Percentiles rank a stretch among this genome's conserved stretches.
Evolutionary conservation across 2,797 vertebrate species (phyloP).

Genomic region (Pipistrellus pygmaeus): DNA sequence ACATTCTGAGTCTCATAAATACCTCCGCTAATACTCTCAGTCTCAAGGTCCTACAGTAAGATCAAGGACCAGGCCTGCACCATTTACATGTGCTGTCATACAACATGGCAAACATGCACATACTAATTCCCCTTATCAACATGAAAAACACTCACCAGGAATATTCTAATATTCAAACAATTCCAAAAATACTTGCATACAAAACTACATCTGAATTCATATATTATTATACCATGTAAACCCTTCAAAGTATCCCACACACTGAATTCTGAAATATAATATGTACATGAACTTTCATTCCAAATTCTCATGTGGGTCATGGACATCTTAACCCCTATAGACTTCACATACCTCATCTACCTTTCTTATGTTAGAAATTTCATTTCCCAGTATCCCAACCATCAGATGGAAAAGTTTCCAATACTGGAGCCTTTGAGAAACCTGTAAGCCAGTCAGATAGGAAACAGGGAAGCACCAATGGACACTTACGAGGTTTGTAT

Average conservation of each 20-base stretch:
- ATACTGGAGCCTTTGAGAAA: background rate
- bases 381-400: background rate
- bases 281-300: background rate
- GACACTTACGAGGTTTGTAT: background rate
- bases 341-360: background rate
- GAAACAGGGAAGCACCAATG: background rate
- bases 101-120: background rate
- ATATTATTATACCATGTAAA: background rate
- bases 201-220: background rate
- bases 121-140: background rate
- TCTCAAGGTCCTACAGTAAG: background rate
- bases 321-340: background rate
- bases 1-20: background rate
- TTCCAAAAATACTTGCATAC: background rate
- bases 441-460: background rate
- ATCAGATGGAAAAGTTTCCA: background rate
- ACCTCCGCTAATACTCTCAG: background rate
- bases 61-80: background rate
- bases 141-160: background rate
- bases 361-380: background rate
- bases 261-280: background rate
- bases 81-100: background rate
- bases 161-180: background rate
- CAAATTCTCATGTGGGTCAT: background rate
- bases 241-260: background rate